Evolutionary conservation across 2,113 vertebrate genomes (phyloP).

Genomic region (Galemys pyrenaicus): DNA sequence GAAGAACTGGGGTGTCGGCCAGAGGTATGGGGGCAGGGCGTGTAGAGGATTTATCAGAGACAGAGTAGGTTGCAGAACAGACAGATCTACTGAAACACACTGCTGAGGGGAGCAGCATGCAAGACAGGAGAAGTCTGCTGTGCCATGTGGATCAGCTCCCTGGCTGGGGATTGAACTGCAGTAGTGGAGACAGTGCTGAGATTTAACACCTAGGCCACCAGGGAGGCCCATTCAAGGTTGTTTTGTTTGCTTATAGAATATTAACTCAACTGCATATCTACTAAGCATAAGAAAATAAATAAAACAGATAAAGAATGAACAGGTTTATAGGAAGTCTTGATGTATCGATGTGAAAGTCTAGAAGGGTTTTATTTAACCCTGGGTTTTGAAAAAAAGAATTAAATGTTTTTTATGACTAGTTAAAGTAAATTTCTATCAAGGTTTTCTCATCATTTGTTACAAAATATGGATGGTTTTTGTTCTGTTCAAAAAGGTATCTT

Average conservation of each 20-base stretch:
- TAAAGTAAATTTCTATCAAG: constrained; percentile 24
- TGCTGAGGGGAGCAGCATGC: too few species aligned
- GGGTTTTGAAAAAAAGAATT: constrained; percentile 33
- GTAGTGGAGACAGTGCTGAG: too few species aligned
- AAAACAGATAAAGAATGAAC: not conserved
- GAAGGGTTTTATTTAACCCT: not conserved
- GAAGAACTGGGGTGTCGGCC: too few species aligned
- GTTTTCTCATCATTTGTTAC: not conserved
- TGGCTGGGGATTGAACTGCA: too few species aligned
- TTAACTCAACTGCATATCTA: constrained; percentile 58
- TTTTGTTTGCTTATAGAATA: constrained; percentile 77
- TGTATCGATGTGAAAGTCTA: not conserved
- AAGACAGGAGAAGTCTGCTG: too few species aligned
- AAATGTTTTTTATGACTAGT: constrained; percentile 22
- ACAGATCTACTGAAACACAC: too few species aligned
- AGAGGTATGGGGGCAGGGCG: too few species aligned
- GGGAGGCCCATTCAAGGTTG: not conserved
- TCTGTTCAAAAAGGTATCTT: not conserved
- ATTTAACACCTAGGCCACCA: too few species aligned
- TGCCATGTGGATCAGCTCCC: too few species aligned
- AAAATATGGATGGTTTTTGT: not conserved
- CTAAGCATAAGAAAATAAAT: not conserved
- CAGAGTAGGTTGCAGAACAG: too few species aligned
- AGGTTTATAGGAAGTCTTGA: not conserved
- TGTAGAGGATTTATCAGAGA: too few species aligned